These are phyloP conservation scores for Pseudanteris insignis DNA, from an alignment of 2,888 invertebrate genomes.

Conservation along the genomic window DNA sequence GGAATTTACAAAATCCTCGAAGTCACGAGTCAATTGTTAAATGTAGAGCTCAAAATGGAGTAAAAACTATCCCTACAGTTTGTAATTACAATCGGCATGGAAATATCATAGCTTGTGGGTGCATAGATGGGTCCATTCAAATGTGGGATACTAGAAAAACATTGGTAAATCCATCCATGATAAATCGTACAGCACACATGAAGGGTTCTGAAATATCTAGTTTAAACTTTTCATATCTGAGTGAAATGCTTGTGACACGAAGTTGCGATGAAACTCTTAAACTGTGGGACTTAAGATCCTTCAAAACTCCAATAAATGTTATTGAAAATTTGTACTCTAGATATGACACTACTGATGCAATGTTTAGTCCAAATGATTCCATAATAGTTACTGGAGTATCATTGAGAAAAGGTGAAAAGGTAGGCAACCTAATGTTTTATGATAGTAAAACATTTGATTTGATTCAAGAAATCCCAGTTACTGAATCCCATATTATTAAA, in stretches of 20 bases:
- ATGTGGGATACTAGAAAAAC: conserved; percentile 96
- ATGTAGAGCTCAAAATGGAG: conserved; percentile 84
- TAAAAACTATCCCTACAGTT: conserved; percentile 85
- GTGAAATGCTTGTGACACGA: conserved; percentile 79
- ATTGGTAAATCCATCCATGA: conserved; percentile 85
- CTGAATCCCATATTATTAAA: conserved; percentile 85
- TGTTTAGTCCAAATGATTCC: conserved; percentile 92
- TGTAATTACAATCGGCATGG: conserved; percentile 88
- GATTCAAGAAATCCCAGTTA: conserved; percentile 79
- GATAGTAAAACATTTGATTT: conserved; percentile 80
- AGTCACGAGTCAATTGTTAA: conserved; percentile 87
- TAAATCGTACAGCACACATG: conserved; percentile 83
- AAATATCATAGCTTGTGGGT: conserved; percentile 87
- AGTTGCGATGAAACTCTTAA: conserved; percentile 94
- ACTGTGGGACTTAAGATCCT: conserved; percentile 89
- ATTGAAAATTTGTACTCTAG: conserved; percentile 80
- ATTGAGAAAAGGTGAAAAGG: conserved; percentile 71
- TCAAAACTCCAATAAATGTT: conserved; percentile 80
- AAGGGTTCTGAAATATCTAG: conserved; percentile 83
- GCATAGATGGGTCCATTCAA: conserved; percentile 94
- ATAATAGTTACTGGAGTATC: conserved; percentile 90
- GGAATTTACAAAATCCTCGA: conserved; percentile 80
- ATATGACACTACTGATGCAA: conserved; percentile 81
- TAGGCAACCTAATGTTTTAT: conserved; percentile 81
- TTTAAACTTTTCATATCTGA: conserved; percentile 88